Conservation (phyloP, 2,888 invertebrate genomes). For the Dicycla oo region DNA sequence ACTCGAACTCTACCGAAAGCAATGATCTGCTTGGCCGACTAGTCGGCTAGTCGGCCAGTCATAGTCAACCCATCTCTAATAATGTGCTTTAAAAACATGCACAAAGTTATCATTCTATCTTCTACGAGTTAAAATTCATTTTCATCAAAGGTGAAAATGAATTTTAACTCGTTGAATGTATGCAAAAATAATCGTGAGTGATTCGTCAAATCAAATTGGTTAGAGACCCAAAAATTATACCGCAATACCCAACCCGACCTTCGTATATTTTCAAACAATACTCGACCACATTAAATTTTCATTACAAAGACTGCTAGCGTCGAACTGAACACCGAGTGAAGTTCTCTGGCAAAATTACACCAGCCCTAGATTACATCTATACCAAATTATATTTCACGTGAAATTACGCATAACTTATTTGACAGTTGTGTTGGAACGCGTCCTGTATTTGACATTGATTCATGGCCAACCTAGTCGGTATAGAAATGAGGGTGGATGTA, state of each 20-base stretch:
- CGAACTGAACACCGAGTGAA: constrained; percentile 16
- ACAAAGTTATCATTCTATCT: neutral
- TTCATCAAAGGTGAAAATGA: neutral
- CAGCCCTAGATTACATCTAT: constrained; percentile 52
- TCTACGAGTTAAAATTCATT: too few species aligned
- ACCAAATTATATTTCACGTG: constrained; percentile 59
- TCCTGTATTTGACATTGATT: constrained; percentile 67
- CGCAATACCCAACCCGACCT: neutral
- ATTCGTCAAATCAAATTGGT: constrained; percentile 2
- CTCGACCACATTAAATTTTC: constrained; percentile 2
- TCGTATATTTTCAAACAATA: constrained; percentile 8
- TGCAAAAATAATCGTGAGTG: constrained; percentile 7
- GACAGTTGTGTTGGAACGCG: constrained; percentile 60
- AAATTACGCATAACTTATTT: constrained; percentile 68
- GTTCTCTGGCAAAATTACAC: constrained; percentile 31
- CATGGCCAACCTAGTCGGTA: constrained; percentile 56
- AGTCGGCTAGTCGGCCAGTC: too few species aligned
- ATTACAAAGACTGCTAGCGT: constrained; percentile 2
- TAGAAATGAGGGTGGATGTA: constrained; percentile 52
- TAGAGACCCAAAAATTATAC: neutral
- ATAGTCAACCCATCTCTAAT: too few species aligned
- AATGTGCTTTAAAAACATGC: neutral
- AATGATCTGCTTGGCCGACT: too few species aligned
- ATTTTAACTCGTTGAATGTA: neutral
- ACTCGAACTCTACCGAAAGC: too few species aligned